Evolutionary conservation across 2,888 invertebrate species (phyloP).

Genomic region (Campoplex nolae): DNA sequence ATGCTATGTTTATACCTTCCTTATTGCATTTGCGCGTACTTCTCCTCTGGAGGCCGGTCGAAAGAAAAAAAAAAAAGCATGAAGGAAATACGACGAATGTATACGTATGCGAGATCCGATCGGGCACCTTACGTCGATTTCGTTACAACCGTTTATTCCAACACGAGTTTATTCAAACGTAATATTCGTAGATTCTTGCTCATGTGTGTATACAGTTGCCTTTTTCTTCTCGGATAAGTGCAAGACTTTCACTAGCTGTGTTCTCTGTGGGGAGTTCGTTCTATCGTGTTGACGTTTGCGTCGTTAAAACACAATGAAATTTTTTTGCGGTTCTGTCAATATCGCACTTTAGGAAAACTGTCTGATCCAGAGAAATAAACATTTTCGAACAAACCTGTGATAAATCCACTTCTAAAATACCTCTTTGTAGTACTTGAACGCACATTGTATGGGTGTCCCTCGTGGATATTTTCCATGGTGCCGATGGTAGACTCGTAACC

Average conservation of each 20-base stretch:
- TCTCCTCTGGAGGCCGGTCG: conserved; percentile 50
- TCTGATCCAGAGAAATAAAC: no score
- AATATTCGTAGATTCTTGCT: conserved; percentile 47
- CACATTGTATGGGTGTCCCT: no score
- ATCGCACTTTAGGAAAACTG: no score
- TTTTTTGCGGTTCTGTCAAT: no score
- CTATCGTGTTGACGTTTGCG: neutral
- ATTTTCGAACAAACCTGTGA: no score
- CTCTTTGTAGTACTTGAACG: no score
- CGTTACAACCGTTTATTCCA: conserved; percentile 66
- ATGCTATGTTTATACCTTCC: conserved; percentile 29
- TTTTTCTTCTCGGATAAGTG: neutral
- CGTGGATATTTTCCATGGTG: no score
- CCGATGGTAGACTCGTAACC: no score
- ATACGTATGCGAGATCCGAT: conserved; percentile 64
- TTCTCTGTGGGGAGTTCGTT: neutral
- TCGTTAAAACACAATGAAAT: no score
- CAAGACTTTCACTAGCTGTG: neutral
- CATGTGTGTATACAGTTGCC: neutral
- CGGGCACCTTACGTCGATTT: conserved; percentile 68
- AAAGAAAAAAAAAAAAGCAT: conserved; percentile 10
- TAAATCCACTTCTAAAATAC: no score
- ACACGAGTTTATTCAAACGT: conserved; percentile 36
- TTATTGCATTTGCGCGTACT: conserved; percentile 57
- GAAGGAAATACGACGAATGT: conserved; percentile 62